phyloP scores from a whole-genome alignment of 2,888 invertebrate genomes.

The Scaeva pyrastri region DNA sequence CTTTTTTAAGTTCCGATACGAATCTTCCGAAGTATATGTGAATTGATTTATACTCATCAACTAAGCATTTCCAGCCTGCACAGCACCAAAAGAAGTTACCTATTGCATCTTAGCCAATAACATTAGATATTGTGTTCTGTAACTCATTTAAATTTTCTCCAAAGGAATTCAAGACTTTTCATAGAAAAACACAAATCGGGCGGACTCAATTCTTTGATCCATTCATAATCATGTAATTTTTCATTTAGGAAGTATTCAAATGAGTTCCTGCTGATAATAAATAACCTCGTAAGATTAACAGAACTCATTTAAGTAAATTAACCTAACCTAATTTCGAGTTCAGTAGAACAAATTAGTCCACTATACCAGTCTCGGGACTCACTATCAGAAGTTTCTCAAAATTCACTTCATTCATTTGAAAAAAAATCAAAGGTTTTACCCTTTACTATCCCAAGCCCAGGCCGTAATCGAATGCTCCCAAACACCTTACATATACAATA shows the following conservation, averaged over 20 bases:
- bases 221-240: not conserved
- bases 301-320: not conserved
- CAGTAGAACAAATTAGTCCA: not conserved
- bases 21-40: no score
- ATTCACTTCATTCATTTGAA: conserved; percentile 11
- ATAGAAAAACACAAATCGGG: no score
- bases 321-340: conserved; percentile 1
- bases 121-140: no score
- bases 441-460: conserved; percentile 1
- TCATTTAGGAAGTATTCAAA: not conserved
- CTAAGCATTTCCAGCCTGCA: no score
- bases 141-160: no score
- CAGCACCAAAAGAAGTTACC: no score
- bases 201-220: not conserved
- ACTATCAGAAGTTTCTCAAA: conserved; percentile 3
- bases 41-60: no score
- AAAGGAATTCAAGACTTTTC: no score
- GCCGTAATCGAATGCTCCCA: not conserved
- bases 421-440: not conserved
- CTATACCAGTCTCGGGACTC: not conserved
- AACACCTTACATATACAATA: conserved; percentile 28
- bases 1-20: no score
- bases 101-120: no score
- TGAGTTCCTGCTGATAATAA: not conserved
- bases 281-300: not conserved